phyloP scores from a whole-genome alignment of 2,888 invertebrate genomes.

The Chloroclystis v-ata region DNA sequence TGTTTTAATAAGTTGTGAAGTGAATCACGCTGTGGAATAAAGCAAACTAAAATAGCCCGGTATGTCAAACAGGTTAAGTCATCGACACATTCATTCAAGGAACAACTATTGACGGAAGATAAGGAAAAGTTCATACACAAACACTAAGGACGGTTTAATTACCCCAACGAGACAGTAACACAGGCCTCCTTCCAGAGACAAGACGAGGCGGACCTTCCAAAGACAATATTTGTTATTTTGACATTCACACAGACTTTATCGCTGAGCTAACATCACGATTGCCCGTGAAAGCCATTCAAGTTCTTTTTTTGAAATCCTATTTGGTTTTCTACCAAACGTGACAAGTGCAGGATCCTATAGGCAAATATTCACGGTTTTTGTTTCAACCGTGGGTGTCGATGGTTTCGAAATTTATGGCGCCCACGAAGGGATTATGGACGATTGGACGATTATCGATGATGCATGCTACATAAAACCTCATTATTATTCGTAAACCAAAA shows the following conservation, averaged over 20 bases:
- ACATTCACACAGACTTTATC: conserved; percentile 77
- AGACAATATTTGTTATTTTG: conserved; percentile 77
- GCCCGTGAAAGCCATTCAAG: conserved; percentile 70
- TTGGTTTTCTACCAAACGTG: conserved; percentile 72
- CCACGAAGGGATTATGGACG: conserved; percentile 43
- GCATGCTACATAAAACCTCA: conserved; percentile 31
- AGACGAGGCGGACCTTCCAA: conserved; percentile 28
- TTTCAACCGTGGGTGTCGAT: conserved; percentile 54
- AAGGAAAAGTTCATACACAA: conserved; percentile 25
- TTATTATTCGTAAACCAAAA: conserved; percentile 18
- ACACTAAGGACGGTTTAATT: conserved; percentile 47
- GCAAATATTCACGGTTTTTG: conserved; percentile 63
- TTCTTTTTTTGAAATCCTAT: conserved; percentile 65
- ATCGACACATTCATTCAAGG: conserved; percentile 12
- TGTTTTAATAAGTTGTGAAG: no score
- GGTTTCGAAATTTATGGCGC: conserved; percentile 42
- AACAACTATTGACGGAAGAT: conserved; percentile 23
- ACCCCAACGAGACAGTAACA: conserved; percentile 50
- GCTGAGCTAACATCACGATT: conserved; percentile 69
- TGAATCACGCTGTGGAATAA: no score
- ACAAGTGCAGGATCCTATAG: conserved; percentile 69
- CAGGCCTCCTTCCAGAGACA: conserved; percentile 38
- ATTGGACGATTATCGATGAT: conserved; percentile 31
- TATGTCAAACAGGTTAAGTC: conserved; percentile 2
- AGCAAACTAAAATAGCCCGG: background rate